Evolutionary conservation across 2,113 vertebrate species (phyloP).

Genomic region (Pontoporia blainvillei): DNA sequence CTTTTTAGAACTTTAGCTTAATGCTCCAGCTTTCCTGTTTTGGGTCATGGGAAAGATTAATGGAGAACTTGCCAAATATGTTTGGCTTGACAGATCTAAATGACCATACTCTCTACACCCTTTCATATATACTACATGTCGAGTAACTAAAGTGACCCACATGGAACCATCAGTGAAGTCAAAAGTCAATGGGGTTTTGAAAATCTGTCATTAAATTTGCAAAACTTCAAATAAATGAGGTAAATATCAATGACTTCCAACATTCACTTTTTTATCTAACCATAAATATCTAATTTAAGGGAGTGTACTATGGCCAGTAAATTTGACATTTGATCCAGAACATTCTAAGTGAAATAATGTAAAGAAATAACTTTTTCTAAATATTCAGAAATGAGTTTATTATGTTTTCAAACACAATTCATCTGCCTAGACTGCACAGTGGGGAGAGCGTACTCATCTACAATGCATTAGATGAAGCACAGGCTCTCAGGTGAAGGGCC

Average conservation of each 20-base stretch:
- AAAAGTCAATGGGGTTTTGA: not conserved
- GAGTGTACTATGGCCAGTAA: not conserved
- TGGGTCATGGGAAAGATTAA: not conserved
- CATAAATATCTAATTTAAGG: not conserved
- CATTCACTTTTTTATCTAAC: not conserved
- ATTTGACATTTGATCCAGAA: not conserved
- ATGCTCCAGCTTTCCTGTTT: not conserved
- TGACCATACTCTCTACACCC: not conserved
- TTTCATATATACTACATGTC: not conserved
- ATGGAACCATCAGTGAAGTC: not conserved
- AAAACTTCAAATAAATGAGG: not conserved
- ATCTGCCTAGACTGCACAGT: constrained; percentile 52
- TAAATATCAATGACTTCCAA: not conserved
- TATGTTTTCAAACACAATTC: constrained; percentile 36
- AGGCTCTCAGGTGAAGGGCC: constrained; percentile 53
- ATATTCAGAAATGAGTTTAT: constrained; percentile 63
- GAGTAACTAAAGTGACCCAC: not conserved
- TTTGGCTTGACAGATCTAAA: not conserved
- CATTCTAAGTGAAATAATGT: not conserved
- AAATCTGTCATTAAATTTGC: not conserved
- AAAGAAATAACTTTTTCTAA: not conserved
- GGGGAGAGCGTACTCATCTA: constrained; percentile 68
- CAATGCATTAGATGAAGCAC: constrained; percentile 59
- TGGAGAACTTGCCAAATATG: not conserved
- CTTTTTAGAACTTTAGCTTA: not conserved